These are phyloP conservation scores for Drosophila monieri DNA, from an alignment of 2,888 invertebrate genomes.

Conservation along the genomic window DNA sequence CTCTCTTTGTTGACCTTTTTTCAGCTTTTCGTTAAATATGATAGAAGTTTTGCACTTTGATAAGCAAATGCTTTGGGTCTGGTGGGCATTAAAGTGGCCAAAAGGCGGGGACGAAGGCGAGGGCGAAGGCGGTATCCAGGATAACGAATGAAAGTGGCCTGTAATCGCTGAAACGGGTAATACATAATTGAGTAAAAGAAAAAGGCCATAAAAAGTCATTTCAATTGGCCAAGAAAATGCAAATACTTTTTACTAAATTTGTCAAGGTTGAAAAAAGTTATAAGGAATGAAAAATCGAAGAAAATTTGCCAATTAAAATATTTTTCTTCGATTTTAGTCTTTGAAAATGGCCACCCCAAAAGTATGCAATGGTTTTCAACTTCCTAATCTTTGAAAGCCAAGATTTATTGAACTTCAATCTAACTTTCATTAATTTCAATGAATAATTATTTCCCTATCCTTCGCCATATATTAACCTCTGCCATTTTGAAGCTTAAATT, in stretches of 20 bases:
- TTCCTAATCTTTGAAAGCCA: background rate
- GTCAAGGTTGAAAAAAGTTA: background rate
- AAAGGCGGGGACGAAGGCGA: background rate
- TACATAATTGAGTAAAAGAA: conserved; percentile 14
- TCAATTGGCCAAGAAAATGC: background rate
- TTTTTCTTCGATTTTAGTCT: background rate
- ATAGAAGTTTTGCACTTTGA: conserved; percentile 41
- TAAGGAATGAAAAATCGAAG: background rate
- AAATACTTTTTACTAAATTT: background rate
- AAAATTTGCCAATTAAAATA: background rate
- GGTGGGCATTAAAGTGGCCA: conserved; percentile 15
- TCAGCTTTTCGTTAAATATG: conserved; percentile 25
- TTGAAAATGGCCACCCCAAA: background rate
- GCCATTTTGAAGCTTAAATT: background rate
- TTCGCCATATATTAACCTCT: background rate
- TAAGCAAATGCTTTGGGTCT: conserved; percentile 27
- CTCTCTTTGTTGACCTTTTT: conserved; percentile 25
- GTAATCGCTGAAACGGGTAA: conserved; percentile 17
- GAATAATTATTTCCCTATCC: background rate
- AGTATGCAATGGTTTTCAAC: background rate
- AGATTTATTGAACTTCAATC: background rate
- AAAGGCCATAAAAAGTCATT: background rate
- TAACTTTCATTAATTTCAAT: background rate
- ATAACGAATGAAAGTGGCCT: conserved; percentile 14
- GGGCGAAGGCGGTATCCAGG: background rate